Percentiles rank a stretch among this genome's conserved stretches.
Conservation (phyloP, 2,113 vertebrate genomes). For the Sapayoa aenigma region DNA sequence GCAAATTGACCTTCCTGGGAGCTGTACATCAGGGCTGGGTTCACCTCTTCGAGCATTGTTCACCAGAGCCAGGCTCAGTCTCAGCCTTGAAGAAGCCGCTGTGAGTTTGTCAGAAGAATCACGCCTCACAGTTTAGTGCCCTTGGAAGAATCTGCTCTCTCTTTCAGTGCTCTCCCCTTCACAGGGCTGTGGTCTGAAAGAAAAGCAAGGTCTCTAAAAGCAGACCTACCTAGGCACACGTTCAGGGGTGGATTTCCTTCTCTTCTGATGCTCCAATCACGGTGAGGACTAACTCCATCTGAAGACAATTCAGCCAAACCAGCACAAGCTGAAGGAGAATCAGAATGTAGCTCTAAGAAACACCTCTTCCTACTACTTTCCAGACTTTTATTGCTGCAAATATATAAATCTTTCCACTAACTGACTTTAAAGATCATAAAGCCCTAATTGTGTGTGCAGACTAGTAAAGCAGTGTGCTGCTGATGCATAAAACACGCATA, state of each 20-base stretch:
- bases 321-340: background rate
- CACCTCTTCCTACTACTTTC: background rate
- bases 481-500: background rate
- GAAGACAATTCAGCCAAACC: background rate
- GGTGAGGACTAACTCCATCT: background rate
- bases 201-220: background rate
- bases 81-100: background rate
- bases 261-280: background rate
- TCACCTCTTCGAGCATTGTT: background rate
- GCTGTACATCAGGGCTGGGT: background rate
- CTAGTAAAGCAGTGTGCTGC: background rate
- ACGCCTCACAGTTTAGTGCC: background rate
- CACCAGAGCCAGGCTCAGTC: background rate
- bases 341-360: background rate
- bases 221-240: background rate
- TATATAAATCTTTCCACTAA: slow-evolving; percentile 11
- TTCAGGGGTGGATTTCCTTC: background rate
- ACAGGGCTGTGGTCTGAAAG: background rate
- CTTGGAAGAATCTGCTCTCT: background rate
- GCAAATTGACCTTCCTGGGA: background rate
- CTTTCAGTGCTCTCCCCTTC: background rate
- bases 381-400: background rate
- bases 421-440: background rate
- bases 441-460: background rate
- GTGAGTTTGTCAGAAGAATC: background rate